phyloP scores from a whole-genome alignment of 1,140 invertebrate species.

The Drosophila ironensis region DNA sequence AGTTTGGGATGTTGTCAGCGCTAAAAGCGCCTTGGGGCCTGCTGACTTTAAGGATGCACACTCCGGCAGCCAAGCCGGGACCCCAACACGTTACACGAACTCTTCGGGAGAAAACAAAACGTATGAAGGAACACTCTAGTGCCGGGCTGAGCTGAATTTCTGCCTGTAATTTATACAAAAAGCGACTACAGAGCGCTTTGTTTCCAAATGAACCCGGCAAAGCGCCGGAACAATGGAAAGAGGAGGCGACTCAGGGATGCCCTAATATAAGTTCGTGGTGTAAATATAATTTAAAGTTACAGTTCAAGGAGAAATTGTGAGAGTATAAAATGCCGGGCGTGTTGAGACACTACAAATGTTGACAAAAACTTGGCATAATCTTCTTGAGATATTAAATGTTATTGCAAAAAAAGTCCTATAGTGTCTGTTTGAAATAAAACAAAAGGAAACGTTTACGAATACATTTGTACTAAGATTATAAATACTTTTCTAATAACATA shows the following conservation, averaged over 20 bases:
- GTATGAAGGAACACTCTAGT: conserved; percentile 6
- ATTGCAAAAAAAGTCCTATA: too few species aligned
- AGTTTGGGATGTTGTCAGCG: conserved; percentile 13
- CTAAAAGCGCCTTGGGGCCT: conserved; percentile 33
- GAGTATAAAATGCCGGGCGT: too few species aligned
- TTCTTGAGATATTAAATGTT: too few species aligned
- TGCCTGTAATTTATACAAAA: conserved; percentile 60
- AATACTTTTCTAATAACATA: too few species aligned
- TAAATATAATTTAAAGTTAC: not conserved
- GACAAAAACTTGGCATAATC: too few species aligned
- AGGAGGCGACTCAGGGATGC: not conserved
- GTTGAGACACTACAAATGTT: too few species aligned
- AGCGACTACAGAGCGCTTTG: conserved; percentile 34
- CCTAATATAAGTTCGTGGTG: not conserved
- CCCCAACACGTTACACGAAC: conserved; percentile 25
- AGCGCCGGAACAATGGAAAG: not conserved
- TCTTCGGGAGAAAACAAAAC: conserved; percentile 10
- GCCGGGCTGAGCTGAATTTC: conserved; percentile 20
- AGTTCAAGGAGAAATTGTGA: too few species aligned
- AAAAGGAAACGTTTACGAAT: too few species aligned
- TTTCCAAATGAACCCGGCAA: conserved; percentile 48
- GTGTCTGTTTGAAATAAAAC: too few species aligned
- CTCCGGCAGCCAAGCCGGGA: conserved; percentile 16
- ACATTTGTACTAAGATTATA: too few species aligned
- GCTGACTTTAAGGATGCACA: conserved; percentile 46